Percentiles rank a stretch among this genome's conserved stretches.
Conservation (phyloP, 2,113 vertebrate genomes). For the Terrapene triunguis region DNA sequence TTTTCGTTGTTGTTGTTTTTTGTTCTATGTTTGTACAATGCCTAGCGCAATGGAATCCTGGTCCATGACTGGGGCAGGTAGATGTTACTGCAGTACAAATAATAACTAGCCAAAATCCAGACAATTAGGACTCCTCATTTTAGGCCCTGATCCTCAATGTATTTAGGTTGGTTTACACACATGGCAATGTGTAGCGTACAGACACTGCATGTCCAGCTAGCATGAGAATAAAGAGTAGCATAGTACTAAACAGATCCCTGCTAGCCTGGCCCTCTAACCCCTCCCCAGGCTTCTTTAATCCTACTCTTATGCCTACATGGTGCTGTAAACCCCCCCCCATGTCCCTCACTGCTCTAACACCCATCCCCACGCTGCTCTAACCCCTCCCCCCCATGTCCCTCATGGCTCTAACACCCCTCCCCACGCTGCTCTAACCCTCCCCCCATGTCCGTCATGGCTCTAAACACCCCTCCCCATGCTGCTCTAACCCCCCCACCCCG, state of each 20-base stretch:
- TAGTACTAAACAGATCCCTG: neutral
- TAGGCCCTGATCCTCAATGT: neutral
- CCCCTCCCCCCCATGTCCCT: too few relatives aligned
- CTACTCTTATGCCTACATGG: too few relatives aligned
- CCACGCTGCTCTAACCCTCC: too few relatives aligned
- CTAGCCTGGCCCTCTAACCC: neutral
- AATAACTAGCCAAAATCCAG: neutral
- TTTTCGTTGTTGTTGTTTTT: too few relatives aligned
- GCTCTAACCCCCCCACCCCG: too few relatives aligned
- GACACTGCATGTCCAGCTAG: neutral
- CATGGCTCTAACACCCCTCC: neutral
- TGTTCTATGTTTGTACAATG: neutral
- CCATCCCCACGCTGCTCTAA: too few relatives aligned
- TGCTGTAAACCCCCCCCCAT: neutral
- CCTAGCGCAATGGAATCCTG: neutral
- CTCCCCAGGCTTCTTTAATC: neutral
- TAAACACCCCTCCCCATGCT: too few relatives aligned
- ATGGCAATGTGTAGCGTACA: too few relatives aligned
- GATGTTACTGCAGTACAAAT: neutral
- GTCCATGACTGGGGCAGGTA: accelerated
- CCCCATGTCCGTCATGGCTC: too few relatives aligned
- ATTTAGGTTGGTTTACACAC: neutral
- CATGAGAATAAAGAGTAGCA: neutral
- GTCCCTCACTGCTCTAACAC: neutral
- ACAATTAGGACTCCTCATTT: neutral